Conservation (phyloP, 2,797 vertebrate species). For the Argyrosomus regius region DNA sequence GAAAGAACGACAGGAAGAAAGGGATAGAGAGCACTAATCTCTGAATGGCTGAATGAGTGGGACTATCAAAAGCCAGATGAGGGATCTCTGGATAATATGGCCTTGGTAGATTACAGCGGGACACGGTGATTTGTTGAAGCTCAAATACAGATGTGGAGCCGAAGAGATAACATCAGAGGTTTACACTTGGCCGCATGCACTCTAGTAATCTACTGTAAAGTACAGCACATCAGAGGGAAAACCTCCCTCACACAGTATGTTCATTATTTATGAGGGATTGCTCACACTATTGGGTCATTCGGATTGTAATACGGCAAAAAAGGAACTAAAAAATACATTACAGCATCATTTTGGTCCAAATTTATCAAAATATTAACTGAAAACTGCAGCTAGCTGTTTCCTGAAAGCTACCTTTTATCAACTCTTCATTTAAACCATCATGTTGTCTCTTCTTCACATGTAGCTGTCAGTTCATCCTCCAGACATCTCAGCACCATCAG, state of each 20-base stretch:
- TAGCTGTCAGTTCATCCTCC: background rate
- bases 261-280: conserved; percentile 34
- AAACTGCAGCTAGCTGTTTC: background rate
- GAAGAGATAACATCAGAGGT: conserved; percentile 54
- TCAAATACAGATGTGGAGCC: conserved; percentile 68
- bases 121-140: conserved; percentile 63
- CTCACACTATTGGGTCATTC: background rate
- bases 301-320: conserved; percentile 6
- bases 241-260: conserved; percentile 28
- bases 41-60: conserved; percentile 60
- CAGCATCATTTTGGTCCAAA: too few species aligned
- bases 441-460: background rate
- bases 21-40: conserved; percentile 67
- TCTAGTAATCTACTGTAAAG: conserved; percentile 66
- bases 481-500: background rate
- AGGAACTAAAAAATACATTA: background rate
- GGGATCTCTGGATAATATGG: conserved; percentile 51
- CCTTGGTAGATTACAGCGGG: conserved; percentile 68
- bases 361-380: too few species aligned
- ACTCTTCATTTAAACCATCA: background rate
- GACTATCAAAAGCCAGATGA: conserved; percentile 71
- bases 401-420: background rate
- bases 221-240: conserved; percentile 31
- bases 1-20: conserved; percentile 61
- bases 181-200: conserved; percentile 54